A percentile compares a stretch with the other conserved stretches of the same genome.
These are phyloP conservation scores for Cydia splendana DNA, from an alignment of 1,140 invertebrate genomes.

Conservation along the genomic window DNA sequence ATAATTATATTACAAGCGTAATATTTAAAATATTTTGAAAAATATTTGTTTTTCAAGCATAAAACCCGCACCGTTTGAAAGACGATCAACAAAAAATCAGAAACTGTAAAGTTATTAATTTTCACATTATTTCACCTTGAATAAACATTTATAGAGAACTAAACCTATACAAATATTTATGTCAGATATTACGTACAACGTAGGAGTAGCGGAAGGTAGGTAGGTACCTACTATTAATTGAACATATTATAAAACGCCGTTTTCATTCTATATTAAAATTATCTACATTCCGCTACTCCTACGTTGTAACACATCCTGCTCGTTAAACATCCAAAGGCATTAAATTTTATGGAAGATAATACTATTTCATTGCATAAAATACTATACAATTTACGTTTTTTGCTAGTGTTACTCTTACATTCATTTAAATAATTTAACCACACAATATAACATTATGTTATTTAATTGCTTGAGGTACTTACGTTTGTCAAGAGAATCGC, in stretches of 20 bases:
- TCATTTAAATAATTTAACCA: not conserved
- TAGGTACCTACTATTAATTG: not conserved
- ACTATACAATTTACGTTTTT: too few species aligned
- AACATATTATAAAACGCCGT: not conserved
- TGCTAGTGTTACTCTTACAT: too few species aligned
- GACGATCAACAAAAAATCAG: not conserved
- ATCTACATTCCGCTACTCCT: not conserved
- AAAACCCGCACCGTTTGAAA: not conserved
- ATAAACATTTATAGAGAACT: too few species aligned
- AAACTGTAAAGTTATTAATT: not conserved
- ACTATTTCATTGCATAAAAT: too few species aligned
- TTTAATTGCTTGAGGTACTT: constrained; percentile 29
- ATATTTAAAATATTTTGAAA: not conserved
- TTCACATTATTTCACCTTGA: not conserved
- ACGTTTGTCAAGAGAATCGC: constrained; percentile 65
- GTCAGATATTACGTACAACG: too few species aligned
- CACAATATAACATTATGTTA: not conserved
- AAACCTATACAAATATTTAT: too few species aligned
- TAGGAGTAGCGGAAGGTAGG: too few species aligned
- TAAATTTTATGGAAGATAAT: too few species aligned
- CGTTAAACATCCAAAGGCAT: not conserved
- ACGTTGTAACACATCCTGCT: not conserved
- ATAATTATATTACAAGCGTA: not conserved
- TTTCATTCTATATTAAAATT: not conserved
- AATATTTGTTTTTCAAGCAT: not conserved